Conservation (phyloP, 2,797 vertebrate species). For the Darevskia mixta region DNA sequence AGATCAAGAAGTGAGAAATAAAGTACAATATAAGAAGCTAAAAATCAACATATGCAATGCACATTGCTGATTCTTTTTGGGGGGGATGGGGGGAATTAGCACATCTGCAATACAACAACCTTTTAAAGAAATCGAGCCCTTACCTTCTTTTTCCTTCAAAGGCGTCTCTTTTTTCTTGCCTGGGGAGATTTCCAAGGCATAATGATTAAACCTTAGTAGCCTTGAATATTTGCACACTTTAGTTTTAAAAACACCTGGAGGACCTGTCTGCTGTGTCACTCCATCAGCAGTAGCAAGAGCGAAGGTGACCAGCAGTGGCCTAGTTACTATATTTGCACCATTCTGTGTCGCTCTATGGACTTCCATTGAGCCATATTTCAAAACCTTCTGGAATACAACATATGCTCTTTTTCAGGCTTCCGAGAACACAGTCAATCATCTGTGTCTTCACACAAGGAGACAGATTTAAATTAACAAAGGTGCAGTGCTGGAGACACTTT, state of each 20-base stretch:
- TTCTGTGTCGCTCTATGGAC: background rate
- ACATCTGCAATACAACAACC: background rate
- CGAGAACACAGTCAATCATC: constrained; percentile 23
- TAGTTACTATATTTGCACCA: background rate
- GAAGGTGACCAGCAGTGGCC: background rate
- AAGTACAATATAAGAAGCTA: background rate
- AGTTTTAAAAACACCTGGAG: background rate
- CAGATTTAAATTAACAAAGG: constrained; percentile 53
- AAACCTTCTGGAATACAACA: background rate
- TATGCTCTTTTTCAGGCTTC: constrained; percentile 8
- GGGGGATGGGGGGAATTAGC: background rate
- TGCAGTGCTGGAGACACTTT: constrained; percentile 39
- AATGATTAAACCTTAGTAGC: constrained; percentile 20
- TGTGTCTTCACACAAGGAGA: constrained; percentile 40
- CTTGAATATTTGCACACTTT: constrained; percentile 19
- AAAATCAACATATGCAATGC: background rate
- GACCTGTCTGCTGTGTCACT: background rate
- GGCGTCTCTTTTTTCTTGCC: constrained; percentile 71
- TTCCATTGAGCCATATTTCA: background rate
- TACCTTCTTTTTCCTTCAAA: constrained; percentile 77
- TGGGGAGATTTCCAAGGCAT: constrained; percentile 55
- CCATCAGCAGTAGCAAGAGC: background rate
- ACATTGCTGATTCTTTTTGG: background rate
- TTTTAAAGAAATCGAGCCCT: background rate
- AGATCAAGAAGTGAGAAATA: constrained; percentile 25